These are phyloP conservation scores for Rhinogobius similis DNA, from an alignment of 2,113 vertebrate genomes.

Conservation along the genomic window DNA sequence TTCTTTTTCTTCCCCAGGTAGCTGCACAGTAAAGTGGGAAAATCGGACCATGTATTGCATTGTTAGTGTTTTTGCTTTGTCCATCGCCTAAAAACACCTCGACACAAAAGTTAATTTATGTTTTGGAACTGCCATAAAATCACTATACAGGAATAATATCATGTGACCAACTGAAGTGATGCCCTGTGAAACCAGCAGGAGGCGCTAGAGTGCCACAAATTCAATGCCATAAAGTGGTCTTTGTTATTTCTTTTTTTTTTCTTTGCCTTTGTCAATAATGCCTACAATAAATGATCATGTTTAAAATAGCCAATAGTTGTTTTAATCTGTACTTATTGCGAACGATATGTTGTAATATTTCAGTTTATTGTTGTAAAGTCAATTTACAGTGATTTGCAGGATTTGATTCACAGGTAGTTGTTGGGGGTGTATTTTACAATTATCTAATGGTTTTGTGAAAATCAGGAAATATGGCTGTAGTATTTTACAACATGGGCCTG, in stretches of 20 bases:
- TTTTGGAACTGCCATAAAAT: not conserved
- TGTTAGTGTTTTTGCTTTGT: conserved; percentile 92
- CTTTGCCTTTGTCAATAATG: conserved; percentile 1
- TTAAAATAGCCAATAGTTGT: no score
- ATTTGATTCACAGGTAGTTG: no score
- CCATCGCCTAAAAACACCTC: conserved; percentile 60
- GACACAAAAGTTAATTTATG: not conserved
- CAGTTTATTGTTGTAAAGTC: no score
- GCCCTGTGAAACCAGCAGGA: conserved; percentile 32
- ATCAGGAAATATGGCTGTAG: no score
- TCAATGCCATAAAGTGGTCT: not conserved
- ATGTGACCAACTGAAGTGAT: conserved; percentile 11
- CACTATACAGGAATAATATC: not conserved
- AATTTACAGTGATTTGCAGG: no score
- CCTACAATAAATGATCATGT: not conserved
- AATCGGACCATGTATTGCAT: conserved; percentile 97
- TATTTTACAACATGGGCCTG: no score
- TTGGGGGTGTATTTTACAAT: no score
- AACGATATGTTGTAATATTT: no score
- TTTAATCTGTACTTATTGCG: no score
- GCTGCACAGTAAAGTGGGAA: conserved; percentile 94
- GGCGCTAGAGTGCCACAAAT: conserved; percentile 13
- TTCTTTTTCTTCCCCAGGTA: conserved; percentile 74
- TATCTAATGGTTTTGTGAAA: no score
- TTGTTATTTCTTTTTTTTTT: not conserved